These are phyloP conservation scores for Fulmarus glacialis DNA, from an alignment of 2,113 vertebrate species.

Conservation along the genomic window DNA sequence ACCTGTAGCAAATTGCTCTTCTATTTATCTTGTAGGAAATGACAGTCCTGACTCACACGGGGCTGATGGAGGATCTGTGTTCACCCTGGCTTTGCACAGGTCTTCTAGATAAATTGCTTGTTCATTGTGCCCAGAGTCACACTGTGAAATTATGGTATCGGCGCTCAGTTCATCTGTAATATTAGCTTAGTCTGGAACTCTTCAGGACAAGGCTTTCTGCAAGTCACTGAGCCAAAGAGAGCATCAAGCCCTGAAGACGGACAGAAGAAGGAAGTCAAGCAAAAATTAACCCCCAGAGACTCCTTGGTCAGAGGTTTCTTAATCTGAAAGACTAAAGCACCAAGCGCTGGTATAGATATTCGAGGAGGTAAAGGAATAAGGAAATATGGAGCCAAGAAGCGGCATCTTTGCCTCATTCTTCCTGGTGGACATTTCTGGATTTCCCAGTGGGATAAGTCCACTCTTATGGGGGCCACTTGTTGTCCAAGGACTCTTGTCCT, in stretches of 20 bases:
- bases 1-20: not conserved
- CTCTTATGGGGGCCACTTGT: fast-evolving
- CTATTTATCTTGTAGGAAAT: not conserved
- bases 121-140: not conserved
- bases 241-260: not conserved
- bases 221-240: not conserved
- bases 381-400: not conserved
- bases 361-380: not conserved
- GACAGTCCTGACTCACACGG: not conserved
- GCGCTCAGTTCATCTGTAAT: not conserved
- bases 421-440: not conserved
- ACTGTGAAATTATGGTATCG: not conserved
- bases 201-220: not conserved
- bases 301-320: not conserved
- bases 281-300: not conserved
- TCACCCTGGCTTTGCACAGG: not conserved
- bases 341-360: not conserved
- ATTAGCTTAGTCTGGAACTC: not conserved
- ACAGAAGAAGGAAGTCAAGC: not conserved
- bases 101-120: not conserved
- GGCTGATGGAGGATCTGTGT: not conserved
- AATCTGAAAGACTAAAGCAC: not conserved
- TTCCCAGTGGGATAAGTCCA: not conserved
- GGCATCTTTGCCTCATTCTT: not conserved
- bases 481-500: not conserved